Percentiles rank a stretch among this genome's conserved stretches.
Conservation (phyloP, 2,797 vertebrate genomes). For the Pseudomugil gertrudae region DNA sequence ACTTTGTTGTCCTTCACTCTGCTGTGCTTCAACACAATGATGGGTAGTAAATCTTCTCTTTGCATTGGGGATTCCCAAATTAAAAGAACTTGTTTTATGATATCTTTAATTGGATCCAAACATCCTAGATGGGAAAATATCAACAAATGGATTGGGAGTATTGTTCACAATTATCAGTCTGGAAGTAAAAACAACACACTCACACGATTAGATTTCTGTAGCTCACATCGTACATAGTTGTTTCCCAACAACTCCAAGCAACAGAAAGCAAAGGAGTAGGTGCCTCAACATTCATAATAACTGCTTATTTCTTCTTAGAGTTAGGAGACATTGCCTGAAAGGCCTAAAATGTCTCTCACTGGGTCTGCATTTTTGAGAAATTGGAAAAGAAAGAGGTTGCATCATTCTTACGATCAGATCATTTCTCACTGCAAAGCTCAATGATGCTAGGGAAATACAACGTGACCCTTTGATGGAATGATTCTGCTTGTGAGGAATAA, state of each 20-base stretch:
- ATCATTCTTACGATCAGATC: not conserved
- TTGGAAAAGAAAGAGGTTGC: not conserved
- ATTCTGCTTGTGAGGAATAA: not conserved
- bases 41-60: slow-evolving; percentile 64
- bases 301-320: not conserved
- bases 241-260: slow-evolving; percentile 14
- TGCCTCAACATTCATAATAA: not conserved
- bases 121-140: slow-evolving; percentile 49
- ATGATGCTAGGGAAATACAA: not conserved
- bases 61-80: slow-evolving; percentile 44
- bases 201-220: slow-evolving; percentile 16
- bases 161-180: slow-evolving; percentile 35
- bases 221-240: not conserved
- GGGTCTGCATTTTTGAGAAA: not conserved
- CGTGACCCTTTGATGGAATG: not conserved
- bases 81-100: slow-evolving; percentile 63
- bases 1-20: slow-evolving; percentile 15
- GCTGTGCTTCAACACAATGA: slow-evolving; percentile 51
- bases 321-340: not conserved
- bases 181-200: slow-evolving; percentile 29
- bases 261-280: not conserved
- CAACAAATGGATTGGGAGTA: slow-evolving; percentile 36
- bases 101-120: slow-evolving; percentile 67
- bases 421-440: slow-evolving; percentile 2
- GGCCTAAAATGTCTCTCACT: not conserved